phyloP scores from a whole-genome alignment of 2,888 invertebrate species.

The Pristionchus maxplancki region DNA sequence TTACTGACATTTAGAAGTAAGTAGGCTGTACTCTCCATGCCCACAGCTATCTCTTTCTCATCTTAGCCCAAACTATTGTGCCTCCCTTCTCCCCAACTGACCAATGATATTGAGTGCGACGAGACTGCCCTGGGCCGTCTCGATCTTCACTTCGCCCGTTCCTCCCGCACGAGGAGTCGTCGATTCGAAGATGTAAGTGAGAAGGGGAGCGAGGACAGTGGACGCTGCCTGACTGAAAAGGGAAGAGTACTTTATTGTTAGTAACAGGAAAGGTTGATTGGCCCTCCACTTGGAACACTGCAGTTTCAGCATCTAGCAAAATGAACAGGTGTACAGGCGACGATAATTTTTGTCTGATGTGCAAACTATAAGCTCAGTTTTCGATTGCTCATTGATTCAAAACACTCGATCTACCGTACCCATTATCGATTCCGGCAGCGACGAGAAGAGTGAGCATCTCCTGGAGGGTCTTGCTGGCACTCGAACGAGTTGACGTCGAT shows the following conservation, averaged over 20 bases:
- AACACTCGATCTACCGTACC: conserved; percentile 52
- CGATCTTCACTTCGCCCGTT: conserved; percentile 57
- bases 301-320: not conserved
- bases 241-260: not conserved
- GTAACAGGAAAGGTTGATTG: not conserved
- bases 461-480: conserved; percentile 69
- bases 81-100: conserved; percentile 51
- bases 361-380: not conserved
- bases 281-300: not conserved
- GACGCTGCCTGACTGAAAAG: conserved; percentile 52
- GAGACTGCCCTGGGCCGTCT: conserved; percentile 63
- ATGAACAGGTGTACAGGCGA: not conserved
- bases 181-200: conserved; percentile 63
- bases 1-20: too few species aligned
- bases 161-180: conserved; percentile 56
- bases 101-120: conserved; percentile 74
- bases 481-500: conserved; percentile 58
- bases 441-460: conserved; percentile 66
- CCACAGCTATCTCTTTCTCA: not conserved
- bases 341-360: too few species aligned
- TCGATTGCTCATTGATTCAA: not conserved
- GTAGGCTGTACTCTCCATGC: too few species aligned
- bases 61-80: not conserved
- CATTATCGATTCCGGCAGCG: conserved; percentile 60
- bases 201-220: conserved; percentile 55